Evolutionary conservation across 2,797 vertebrate species (phyloP).

Genomic region (Sebastes hubbsi): DNA sequence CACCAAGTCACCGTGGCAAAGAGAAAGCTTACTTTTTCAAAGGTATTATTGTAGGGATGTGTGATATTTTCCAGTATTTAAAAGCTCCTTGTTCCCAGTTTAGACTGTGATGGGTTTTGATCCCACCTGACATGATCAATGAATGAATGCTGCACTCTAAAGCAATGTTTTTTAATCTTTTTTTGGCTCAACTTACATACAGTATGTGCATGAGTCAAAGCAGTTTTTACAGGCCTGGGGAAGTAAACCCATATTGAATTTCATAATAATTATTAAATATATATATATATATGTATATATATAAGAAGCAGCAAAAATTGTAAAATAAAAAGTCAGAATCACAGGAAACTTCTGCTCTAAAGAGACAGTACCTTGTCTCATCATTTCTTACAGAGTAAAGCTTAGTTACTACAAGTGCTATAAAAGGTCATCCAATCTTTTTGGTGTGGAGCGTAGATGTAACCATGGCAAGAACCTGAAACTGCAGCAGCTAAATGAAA

Average conservation of each 20-base stretch:
- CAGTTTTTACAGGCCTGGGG: not conserved
- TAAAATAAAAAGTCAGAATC: not conserved
- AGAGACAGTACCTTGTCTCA: not conserved
- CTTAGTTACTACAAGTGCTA: not conserved
- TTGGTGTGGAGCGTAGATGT: no score
- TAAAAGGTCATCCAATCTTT: no score
- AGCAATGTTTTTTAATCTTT: not conserved
- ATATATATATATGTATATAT: not conserved
- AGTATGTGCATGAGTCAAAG: not conserved
- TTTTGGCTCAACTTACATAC: not conserved
- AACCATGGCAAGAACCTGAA: not conserved
- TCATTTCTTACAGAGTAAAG: not conserved
- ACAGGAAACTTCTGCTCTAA: not conserved
- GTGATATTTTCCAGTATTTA: not conserved
- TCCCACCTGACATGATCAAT: not conserved
- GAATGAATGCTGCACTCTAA: not conserved
- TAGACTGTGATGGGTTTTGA: not conserved
- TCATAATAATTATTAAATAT: not conserved
- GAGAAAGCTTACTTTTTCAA: conserved; percentile 97
- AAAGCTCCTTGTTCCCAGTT: not conserved
- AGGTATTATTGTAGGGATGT: conserved; percentile 75
- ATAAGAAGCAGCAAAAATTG: not conserved
- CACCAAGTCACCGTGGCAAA: conserved; percentile 81
- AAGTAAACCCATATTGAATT: not conserved
- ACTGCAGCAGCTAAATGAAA: not conserved